These are phyloP conservation scores for Parthenolecanium corni DNA, from an alignment of 2,888 invertebrate species.

Conservation along the genomic window DNA sequence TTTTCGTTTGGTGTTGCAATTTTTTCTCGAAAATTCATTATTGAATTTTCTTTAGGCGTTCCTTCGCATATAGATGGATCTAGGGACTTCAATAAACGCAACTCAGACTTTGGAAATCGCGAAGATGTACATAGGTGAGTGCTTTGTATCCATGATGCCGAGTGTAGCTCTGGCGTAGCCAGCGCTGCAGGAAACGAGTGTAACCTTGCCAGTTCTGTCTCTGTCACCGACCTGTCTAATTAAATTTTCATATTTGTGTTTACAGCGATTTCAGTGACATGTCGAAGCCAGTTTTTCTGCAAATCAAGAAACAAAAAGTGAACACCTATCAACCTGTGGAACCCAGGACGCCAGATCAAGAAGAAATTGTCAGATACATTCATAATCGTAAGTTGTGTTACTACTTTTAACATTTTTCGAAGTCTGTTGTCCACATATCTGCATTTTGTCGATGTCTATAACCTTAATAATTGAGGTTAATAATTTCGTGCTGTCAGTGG, in stretches of 20 bases:
- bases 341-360: slow-evolving; percentile 63
- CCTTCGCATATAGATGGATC: slow-evolving; percentile 18
- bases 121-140: slow-evolving; percentile 11
- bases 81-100: slow-evolving; percentile 2
- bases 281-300: slow-evolving; percentile 72
- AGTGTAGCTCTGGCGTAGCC: no score
- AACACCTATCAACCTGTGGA: slow-evolving; percentile 49
- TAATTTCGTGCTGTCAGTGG: background rate
- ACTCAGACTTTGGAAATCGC: background rate
- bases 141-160: no score
- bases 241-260: background rate
- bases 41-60: background rate
- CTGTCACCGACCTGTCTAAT: background rate
- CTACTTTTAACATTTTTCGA: background rate
- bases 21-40: background rate
- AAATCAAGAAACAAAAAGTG: slow-evolving; percentile 49
- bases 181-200: no score
- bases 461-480: no score
- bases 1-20: no score
- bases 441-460: no score
- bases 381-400: slow-evolving; percentile 47
- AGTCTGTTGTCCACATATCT: no score
- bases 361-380: slow-evolving; percentile 75
- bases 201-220: background rate
- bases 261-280: slow-evolving; percentile 44